Base-by-base conservation (phyloP, 2,888 invertebrate genomes). In the Platycnemis pennipes region DNA sequence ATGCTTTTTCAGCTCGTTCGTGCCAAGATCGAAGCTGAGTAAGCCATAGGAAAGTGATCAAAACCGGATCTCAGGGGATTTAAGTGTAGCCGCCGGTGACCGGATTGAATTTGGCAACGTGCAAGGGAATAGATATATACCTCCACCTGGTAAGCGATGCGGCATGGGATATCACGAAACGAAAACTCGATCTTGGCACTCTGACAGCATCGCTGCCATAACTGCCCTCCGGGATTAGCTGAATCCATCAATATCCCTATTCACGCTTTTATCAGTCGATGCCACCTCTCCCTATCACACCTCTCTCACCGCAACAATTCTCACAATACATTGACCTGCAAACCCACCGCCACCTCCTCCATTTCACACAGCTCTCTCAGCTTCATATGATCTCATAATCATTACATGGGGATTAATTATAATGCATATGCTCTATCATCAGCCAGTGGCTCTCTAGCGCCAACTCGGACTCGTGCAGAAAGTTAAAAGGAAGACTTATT, bases 181-280 rank as follows among this genome's bases (percentile, higher is more conserved):
- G 26, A 63, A 63, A 63, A 63, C 63, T 63, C 63, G 63, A 63
- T n/a, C 63, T 63, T n/a, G 63, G 63, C 63, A 63, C n/a, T 26
- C 3, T 5, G 63, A 63, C 63, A 63, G n/a, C 4, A 63, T 22
- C 22, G n/a, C 26, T 63, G 63, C 63, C 63, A 26, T 63, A 63
- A 63, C 63, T 63, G 63, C 63, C 63, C 5, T n/a, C 63, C 22
- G 63, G 26, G 63, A 63, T 63, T 63, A 63, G n/a, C 63, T 26
- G 63, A 63, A n/a, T 63, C 26, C 63, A 63, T 63, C 63, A 63
- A 63, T 63, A 22, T 63, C 63, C 63, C 26, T 63, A 26, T 63
- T 63, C 3, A n/a, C 26, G 63, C 63, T 63, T 63, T 63, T 63
- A 63, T 63, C 63, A 63, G 26, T 63, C 63, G n/a, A 63, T 26